Base-by-base conservation (phyloP, 2,113 vertebrate species). In the Podocnemis expansa region DNA sequence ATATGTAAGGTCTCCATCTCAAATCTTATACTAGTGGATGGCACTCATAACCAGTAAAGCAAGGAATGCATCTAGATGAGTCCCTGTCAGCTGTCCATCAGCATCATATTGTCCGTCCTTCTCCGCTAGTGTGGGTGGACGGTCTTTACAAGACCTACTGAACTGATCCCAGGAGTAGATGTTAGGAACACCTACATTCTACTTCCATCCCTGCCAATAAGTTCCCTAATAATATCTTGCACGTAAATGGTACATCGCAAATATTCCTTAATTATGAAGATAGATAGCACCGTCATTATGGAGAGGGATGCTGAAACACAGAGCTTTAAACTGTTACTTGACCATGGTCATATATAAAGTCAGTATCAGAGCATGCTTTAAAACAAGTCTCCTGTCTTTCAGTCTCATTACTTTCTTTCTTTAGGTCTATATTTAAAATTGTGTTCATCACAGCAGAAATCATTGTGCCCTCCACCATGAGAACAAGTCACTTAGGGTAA, bases 381-480 rank as follows among this genome's bases (percentile, higher is more conserved):
- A 75, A 75, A 38, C 34, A 75, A 75, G n/a, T 75, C n/a, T 67
- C 14, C 63, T 75, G 19, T 41, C 22, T 38, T 21, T 41, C 70
- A 73, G 12, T 24, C 38, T n/a, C n/a, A 58, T 29, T 29, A 58
- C 3, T 73, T 60, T n/a, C 43, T n/a, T 52, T 55, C 83, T 85
- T 81, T 91, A 13, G 0, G 0, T 3, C 0, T 0, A 0, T 38
- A 0, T 73, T 4, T 51, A 70, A 41, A 16, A 10, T 41, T 88
- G 41, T 78, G 45, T 41, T 83, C 27, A 56, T 19, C 56, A 12
- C 10, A 10, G 6, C 13, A 2, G 5, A 73, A 5, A 47, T 2
- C 45, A 9, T 12, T 27, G 49, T 55, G 22, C 4, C 52, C 3
- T 38, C 55, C 43, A 47, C n/a, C 43, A 55, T 14, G 11, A 31